phyloP scores from a whole-genome alignment of 2,888 invertebrate species.

The Chrysomela aeneicollis region DNA sequence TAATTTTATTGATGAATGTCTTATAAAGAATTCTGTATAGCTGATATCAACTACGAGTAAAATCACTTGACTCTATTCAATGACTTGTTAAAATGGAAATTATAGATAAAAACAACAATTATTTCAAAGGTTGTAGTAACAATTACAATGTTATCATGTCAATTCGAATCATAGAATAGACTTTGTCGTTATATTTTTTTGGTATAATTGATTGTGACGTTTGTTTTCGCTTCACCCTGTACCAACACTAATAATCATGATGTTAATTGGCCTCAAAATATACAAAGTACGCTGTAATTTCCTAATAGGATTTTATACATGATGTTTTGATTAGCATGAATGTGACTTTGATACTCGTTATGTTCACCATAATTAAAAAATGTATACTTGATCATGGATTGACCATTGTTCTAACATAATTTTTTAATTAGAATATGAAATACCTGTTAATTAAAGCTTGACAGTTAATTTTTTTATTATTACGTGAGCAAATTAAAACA shows the following conservation, averaged over 20 bases:
- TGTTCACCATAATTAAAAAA: slow-evolving; percentile 2
- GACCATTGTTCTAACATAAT: slow-evolving; percentile 26
- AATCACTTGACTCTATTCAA: background rate
- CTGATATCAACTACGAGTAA: background rate
- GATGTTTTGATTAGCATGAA: slow-evolving; percentile 1
- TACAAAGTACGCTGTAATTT: background rate
- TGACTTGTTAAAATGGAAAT: background rate
- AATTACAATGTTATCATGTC: background rate
- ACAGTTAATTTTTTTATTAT: slow-evolving; percentile 33
- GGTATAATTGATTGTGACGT: background rate
- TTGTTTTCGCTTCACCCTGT: background rate
- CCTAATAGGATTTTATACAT: background rate
- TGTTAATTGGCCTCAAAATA: background rate
- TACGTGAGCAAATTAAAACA: slow-evolving; percentile 32
- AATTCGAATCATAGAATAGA: background rate
- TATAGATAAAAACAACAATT: background rate
- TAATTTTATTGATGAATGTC: too few relatives aligned
- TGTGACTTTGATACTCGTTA: background rate
- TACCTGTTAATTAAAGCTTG: slow-evolving; percentile 33
- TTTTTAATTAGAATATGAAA: slow-evolving; percentile 29
- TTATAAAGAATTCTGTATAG: too few relatives aligned
- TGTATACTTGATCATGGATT: background rate
- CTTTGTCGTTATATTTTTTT: background rate
- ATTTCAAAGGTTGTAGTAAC: background rate
- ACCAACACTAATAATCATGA: background rate